Percentiles rank a stretch among this genome's conserved stretches.
Evolutionary conservation across 2,888 invertebrate species (phyloP).

Genomic region (Adelphocoris suturalis): DNA sequence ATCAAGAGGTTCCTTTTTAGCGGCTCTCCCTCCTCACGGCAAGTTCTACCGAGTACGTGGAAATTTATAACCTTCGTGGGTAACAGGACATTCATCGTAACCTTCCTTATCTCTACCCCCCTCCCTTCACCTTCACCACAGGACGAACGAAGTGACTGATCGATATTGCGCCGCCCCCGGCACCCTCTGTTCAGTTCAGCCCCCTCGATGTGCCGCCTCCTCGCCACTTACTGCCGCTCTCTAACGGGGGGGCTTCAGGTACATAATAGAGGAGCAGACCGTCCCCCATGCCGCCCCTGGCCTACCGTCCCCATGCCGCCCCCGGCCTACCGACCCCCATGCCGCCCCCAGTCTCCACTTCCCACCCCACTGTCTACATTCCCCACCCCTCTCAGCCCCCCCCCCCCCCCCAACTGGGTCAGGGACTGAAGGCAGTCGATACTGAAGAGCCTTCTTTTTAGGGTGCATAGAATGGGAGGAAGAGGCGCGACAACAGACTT

Average conservation of each 20-base stretch:
- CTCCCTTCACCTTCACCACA: not conserved
- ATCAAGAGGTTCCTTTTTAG: not conserved
- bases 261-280: conserved; percentile 48
- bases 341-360: not conserved
- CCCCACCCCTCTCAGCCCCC: not conserved
- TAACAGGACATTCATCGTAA: conserved; percentile 63
- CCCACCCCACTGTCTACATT: conserved; percentile 14
- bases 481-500: not conserved
- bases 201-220: conserved; percentile 14
- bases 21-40: not conserved
- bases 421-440: conserved; percentile 62
- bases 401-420: conserved; percentile 44
- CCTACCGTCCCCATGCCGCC: not conserved
- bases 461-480: not conserved
- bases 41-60: not conserved
- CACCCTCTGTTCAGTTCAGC: not conserved
- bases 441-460: conserved; percentile 36
- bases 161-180: conserved; percentile 49
- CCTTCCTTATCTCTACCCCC: conserved; percentile 63
- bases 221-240: conserved; percentile 36
- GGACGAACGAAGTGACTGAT: conserved; percentile 42
- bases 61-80: conserved; percentile 58
- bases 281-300: not conserved
- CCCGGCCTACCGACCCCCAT: not conserved
- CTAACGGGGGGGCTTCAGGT: conserved; percentile 42